Base-by-base conservation (phyloP, 2,888 invertebrate genomes). In the Thyatira batis region DNA sequence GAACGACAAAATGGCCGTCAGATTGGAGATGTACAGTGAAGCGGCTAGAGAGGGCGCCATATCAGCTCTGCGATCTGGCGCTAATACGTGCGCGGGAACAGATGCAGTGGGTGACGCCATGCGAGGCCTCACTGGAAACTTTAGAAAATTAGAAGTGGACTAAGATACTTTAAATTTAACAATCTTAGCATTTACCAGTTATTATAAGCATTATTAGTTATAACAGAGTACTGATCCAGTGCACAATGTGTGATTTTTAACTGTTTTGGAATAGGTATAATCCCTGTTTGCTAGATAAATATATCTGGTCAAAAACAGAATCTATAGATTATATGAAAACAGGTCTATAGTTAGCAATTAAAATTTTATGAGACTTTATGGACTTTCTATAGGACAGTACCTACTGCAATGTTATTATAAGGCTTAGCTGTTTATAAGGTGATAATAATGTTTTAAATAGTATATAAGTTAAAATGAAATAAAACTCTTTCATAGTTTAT, bases 141-240 rank as follows among this genome's bases (percentile, higher is more conserved):
- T 96, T 80, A 92, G 96, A 61, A 96, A 96, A 83, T 92, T 96
- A 51, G 95, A 96, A 91, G 95, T 96, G 30, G 96, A 96, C 85
- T 96, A 76, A 76, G n/a, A n/a, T n/a, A n/a, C n/a, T 39, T 45
- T 57, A 50, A 20, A 44, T 48, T 39, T 20, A 50, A 28, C 20
- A 4, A 49, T 5, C 17, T 30, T 44, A 39, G 1, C 33, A 11
- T 39, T 39, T n/a, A n/a, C n/a, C n/a, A n/a, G n/a, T n/a, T n/a
- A n/a, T n/a, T n/a, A n/a, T n/a, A n/a, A n/a, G n/a, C n/a, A n/a
- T n/a, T n/a, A n/a, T n/a, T n/a, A n/a, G n/a, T n/a, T n/a, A n/a
- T n/a, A n/a, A n/a, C n/a, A n/a, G n/a, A n/a, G n/a, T n/a, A n/a
- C n/a, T n/a, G n/a, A n/a, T n/a, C n/a, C n/a, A n/a, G n/a, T n/a